Conservation (phyloP, 2,113 vertebrate genomes). For the Malurus melanocephalus region DNA sequence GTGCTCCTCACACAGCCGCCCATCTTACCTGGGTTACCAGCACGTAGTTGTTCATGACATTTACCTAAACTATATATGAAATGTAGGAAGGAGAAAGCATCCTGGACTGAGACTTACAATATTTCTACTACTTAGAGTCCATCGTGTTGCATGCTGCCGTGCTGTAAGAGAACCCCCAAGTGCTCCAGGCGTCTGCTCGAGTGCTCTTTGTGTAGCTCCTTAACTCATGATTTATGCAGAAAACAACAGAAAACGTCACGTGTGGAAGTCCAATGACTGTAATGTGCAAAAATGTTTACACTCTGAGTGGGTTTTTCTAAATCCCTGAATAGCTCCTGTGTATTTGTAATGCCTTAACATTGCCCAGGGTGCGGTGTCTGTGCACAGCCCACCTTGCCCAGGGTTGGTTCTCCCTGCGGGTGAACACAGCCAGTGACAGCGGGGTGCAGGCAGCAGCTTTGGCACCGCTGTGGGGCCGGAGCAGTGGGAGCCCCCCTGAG, state of each 20-base stretch:
- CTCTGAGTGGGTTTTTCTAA: background rate
- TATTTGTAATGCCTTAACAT: slow-evolving; percentile 30
- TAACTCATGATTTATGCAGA: slow-evolving; percentile 53
- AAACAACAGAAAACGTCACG: background rate
- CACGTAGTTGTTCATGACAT: background rate
- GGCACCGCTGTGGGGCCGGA: background rate
- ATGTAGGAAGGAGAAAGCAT: background rate
- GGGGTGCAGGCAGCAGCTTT: background rate
- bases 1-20: slow-evolving; percentile 16
- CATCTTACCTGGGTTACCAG: background rate
- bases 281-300: slow-evolving; percentile 2
- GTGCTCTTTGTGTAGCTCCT: slow-evolving; percentile 53
- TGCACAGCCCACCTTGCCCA: background rate
- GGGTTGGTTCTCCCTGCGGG: background rate
- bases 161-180: slow-evolving; percentile 50
- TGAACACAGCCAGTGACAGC: background rate
- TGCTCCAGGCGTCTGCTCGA: slow-evolving; percentile 24
- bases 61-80: slow-evolving; percentile 31
- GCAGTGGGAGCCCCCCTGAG: background rate
- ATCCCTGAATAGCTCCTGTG: background rate
- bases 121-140: slow-evolving; percentile 37
- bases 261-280: background rate
- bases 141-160: slow-evolving; percentile 58
- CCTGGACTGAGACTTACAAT: background rate
- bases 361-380: background rate